Conservation (phyloP, 2,113 vertebrate species). For the Nothoprocta pentlandii region DNA sequence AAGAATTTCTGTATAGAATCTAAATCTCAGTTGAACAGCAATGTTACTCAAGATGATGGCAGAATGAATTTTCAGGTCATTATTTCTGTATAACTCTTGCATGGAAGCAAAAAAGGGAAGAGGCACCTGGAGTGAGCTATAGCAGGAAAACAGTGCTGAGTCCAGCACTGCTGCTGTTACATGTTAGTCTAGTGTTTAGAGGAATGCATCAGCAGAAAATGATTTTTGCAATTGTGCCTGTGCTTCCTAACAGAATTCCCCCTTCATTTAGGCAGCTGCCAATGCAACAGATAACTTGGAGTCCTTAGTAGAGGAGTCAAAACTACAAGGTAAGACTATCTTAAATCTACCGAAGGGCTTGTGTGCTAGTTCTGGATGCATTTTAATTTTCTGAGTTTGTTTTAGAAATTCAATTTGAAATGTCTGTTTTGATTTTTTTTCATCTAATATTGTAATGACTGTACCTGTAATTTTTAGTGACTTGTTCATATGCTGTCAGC, state of each 20-base stretch:
- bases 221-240: background rate
- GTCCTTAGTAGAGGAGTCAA: background rate
- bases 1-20: background rate
- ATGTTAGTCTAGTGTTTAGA: background rate
- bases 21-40: background rate
- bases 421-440: background rate
- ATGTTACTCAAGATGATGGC: background rate
- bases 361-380: background rate
- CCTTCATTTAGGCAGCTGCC: constrained; percentile 14
- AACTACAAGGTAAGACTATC: constrained; percentile 35
- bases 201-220: background rate
- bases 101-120: background rate
- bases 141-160: background rate
- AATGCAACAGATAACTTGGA: background rate
- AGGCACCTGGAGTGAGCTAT: background rate
- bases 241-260: background rate
- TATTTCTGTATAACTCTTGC: background rate
- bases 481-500: background rate
- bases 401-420: background rate
- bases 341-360: background rate
- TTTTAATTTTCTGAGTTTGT: background rate
- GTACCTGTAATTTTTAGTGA: background rate
- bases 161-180: background rate
- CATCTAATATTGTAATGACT: background rate
- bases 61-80: background rate